phyloP scores from a whole-genome alignment of 2,888 invertebrate species.

The Athalia rosae region DNA sequence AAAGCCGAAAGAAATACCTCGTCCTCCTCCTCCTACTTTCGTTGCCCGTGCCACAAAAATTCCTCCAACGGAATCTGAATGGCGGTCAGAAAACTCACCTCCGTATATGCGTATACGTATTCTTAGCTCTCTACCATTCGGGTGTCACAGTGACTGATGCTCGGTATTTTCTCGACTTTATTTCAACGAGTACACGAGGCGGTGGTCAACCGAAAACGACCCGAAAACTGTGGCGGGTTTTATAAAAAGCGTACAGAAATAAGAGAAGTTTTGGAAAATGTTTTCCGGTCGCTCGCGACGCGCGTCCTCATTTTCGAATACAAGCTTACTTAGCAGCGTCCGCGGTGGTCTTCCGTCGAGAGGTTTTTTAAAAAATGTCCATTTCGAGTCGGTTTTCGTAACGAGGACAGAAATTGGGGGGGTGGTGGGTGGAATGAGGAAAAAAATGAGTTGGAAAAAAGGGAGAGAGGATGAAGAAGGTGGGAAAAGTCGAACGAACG shows the following conservation, averaged over 20 bases:
- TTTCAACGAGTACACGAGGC: conserved; percentile 3
- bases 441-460: not conserved
- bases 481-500: not conserved
- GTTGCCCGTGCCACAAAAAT: not conserved
- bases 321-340: too few species aligned
- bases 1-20: too few species aligned
- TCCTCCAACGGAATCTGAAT: conserved; percentile 12
- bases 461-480: not conserved
- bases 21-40: not conserved
- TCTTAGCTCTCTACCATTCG: not conserved
- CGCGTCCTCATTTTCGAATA: too few species aligned
- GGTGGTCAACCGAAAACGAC: too few species aligned
- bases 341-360: too few species aligned
- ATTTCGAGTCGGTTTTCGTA: too few species aligned
- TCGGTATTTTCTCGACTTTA: conserved; percentile 12
- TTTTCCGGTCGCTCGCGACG: too few species aligned
- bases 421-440: not conserved
- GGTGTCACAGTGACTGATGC: conserved; percentile 25
- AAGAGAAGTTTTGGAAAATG: not conserved
- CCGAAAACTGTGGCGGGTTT: conserved; percentile 19
- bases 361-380: too few species aligned
- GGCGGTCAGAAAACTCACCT: conserved; percentile 16
- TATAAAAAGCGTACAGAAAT: not conserved
- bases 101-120: too few species aligned
- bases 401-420: too few species aligned